phyloP scores from a whole-genome alignment of 2,113 vertebrate genomes.

The Poicephalus meyeri region DNA sequence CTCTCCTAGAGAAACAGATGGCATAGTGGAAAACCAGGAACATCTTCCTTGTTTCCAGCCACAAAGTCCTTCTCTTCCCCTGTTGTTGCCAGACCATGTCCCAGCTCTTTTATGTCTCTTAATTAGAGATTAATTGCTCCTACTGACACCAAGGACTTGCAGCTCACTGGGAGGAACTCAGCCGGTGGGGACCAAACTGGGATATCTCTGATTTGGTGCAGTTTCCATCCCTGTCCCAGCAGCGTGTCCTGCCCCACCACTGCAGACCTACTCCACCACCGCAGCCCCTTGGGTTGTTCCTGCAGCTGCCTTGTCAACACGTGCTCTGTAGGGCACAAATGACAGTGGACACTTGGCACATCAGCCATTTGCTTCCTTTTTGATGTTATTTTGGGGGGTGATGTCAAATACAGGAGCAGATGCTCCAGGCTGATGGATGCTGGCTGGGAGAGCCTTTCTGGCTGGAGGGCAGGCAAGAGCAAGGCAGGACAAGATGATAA shows the following conservation, averaged over 20 bases:
- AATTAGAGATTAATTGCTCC: background rate
- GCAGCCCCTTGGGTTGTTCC: rapidly evolving
- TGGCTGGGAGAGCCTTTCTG: background rate
- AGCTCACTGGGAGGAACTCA: rapidly evolving
- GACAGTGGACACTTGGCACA: background rate
- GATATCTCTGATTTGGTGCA: background rate
- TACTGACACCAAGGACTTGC: background rate
- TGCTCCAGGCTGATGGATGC: background rate
- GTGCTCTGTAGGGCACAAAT: background rate
- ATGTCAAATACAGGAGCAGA: background rate
- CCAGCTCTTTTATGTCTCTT: background rate
- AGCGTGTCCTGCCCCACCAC: rapidly evolving
- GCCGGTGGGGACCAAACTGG: rapidly evolving
- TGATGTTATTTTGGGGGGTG: background rate
- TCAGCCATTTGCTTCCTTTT: background rate
- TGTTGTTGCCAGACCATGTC: background rate
- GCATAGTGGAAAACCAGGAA: background rate
- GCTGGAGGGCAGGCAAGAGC: background rate
- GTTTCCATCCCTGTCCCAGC: background rate
- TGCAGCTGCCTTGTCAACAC: background rate
- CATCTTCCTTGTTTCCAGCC: background rate
- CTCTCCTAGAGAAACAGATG: background rate
- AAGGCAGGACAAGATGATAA: background rate
- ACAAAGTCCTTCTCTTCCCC: background rate
- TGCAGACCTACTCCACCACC: rapidly evolving